Base-by-base conservation (phyloP, 92 coral and sea anemone species). In the Zoanthus sociatus region DNA sequence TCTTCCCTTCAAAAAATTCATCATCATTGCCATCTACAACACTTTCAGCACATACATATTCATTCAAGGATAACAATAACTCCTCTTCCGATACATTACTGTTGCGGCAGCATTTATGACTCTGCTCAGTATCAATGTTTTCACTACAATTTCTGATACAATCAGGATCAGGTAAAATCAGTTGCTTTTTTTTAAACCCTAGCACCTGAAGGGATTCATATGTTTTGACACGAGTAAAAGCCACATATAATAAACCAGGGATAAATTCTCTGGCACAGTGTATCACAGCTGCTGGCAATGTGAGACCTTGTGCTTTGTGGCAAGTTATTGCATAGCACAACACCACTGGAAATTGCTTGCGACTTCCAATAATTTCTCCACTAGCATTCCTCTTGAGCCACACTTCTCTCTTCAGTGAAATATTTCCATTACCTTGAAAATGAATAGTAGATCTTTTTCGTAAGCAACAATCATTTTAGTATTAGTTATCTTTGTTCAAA, bases 311-410 rank as follows among this genome's bases (percentile, higher is more conserved):
- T 0, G 91, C 16, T 44, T 92, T 89, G 48, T 86, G 92, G 53
- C 92, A 86, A 0, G 94, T 91, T 9, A 44, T 18, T 0, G 83
- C 89, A 76, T 78, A 91, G 8, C 12, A 58, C 11, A 83, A 74
- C 7, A 67, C 61, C 7, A 92, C 51, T 3, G 90, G 90, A 74
- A 46, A 89, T 63, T 78, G 89, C 7, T 88, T 77, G 5, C 42
- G 12, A 26, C 86, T 76, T 30, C 90, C 86, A 0, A 70, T 16
- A 7, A 50, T 42, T 15, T 76, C 42, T 2, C 87, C 89, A 9
- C 32, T 53, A 5, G 69, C 8, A 48, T 83, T 50, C 21, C 86
- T 69, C 68, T 78, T 83, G 6, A 47, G 51, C 87, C 91, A 88
- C 66, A 58, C 66, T 0, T 58, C 66, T 58, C n/a, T 58, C 66